Percentiles rank a stretch among this genome's conserved stretches.
Conservation (phyloP, 2,113 vertebrate species). For the Pogona vitticeps region DNA sequence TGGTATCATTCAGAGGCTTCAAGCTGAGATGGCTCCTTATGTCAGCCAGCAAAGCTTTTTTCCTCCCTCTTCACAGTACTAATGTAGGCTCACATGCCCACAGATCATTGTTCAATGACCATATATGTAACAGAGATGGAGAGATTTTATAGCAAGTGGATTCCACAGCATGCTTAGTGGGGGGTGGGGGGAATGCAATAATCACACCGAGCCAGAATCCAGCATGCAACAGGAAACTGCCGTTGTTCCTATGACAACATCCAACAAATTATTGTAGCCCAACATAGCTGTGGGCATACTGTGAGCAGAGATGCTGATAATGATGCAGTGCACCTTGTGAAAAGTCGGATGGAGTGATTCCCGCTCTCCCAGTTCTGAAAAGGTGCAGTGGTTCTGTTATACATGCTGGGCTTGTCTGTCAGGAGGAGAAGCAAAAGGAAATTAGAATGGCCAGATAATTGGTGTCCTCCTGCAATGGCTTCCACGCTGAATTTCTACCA, state of each 20-base stretch:
- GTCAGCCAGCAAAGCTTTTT: background rate
- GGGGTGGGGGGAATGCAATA: background rate
- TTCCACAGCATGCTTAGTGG: background rate
- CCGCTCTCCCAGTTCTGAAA: background rate
- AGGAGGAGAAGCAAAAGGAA: background rate
- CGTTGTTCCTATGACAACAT: conserved; percentile 26
- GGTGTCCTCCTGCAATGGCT: background rate
- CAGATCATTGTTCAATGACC: background rate
- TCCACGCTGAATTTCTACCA: background rate
- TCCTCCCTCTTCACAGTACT: background rate
- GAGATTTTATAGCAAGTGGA: background rate
- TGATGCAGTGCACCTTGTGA: conserved; percentile 6
- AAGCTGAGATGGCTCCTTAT: background rate
- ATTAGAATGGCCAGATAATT: background rate
- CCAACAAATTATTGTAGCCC: conserved; percentile 9
- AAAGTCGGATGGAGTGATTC: background rate
- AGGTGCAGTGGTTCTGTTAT: background rate
- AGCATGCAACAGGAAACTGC: background rate
- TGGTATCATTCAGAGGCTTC: background rate
- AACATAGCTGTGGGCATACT: conserved; percentile 8
- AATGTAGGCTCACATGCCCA: background rate
- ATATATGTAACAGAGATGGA: background rate
- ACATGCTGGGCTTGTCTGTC: background rate
- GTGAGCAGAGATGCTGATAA: background rate
- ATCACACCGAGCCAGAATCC: background rate